Evolutionary conservation across 92 coral and sea anemone species (phyloP).

Genomic region (Parazoanthus darwini): DNA sequence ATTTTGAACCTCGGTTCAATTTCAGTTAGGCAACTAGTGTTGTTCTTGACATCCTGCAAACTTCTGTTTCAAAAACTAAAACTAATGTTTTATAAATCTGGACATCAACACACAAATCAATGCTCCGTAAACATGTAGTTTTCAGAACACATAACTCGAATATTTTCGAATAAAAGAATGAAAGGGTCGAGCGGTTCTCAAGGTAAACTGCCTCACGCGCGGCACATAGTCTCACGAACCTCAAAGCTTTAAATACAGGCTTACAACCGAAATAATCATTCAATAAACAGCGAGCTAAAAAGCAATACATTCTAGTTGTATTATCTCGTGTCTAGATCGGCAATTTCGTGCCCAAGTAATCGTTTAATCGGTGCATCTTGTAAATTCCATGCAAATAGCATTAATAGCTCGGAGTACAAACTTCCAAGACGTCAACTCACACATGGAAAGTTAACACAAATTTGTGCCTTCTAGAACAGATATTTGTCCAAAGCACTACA

Average conservation of each 20-base stretch:
- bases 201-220: constrained; percentile 18
- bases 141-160: constrained; percentile 38
- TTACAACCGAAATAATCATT: background rate
- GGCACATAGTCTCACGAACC: constrained; percentile 5
- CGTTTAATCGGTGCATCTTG: constrained; percentile 77
- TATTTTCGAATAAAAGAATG: constrained; percentile 45
- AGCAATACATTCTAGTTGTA: constrained; percentile 8
- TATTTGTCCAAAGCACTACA: background rate
- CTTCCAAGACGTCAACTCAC: constrained; percentile 16
- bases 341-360: constrained; percentile 54
- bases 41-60: background rate
- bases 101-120: background rate
- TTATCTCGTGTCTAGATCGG: constrained; percentile 39
- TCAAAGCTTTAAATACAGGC: background rate
- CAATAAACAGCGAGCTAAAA: background rate
- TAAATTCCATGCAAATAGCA: constrained; percentile 89
- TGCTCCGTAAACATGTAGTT: constrained; percentile 44
- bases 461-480: background rate
- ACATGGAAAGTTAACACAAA: constrained; percentile 19
- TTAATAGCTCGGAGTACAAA: constrained; percentile 64
- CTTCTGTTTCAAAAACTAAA: background rate
- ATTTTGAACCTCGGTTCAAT: background rate
- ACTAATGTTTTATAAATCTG: background rate
- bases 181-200: constrained; percentile 34
- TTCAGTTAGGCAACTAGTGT: background rate